Evolutionary conservation across 2,113 vertebrate genomes (phyloP).

Genomic region (Philantomba maxwellii): DNA sequence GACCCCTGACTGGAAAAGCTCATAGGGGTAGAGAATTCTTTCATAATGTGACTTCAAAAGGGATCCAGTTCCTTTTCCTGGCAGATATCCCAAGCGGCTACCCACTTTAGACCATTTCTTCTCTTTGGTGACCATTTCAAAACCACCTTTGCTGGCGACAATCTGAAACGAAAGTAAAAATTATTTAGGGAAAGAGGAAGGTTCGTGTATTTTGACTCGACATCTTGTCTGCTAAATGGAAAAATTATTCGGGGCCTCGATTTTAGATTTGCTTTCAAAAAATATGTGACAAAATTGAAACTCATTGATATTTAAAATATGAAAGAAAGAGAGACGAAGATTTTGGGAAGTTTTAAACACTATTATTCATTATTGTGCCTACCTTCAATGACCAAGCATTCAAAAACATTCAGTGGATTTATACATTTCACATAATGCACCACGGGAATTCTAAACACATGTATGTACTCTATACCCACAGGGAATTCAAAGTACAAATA

Average conservation of each 20-base stretch:
- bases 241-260: neutral
- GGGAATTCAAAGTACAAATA: neutral
- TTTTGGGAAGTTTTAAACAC: neutral
- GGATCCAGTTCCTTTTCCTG: constrained; percentile 91
- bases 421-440: neutral
- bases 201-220: neutral
- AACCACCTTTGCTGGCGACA: constrained; percentile 94
- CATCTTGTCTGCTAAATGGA: neutral
- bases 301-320: neutral
- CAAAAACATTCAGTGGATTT: constrained; percentile 7
- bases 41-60: constrained; percentile 95
- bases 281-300: neutral
- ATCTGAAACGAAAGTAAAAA: constrained; percentile 80
- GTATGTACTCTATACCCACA: neutral
- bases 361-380: neutral
- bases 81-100: constrained; percentile 91
- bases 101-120: constrained; percentile 96
- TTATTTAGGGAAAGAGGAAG: constrained; percentile 10
- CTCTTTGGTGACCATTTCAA: constrained; percentile 94
- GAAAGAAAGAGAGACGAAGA: neutral
- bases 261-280: constrained; percentile 14
- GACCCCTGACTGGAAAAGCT: constrained; percentile 97
- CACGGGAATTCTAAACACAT: neutral
- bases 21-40: constrained; percentile 95
- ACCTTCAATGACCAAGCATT: neutral